Evolutionary conservation across 2,113 vertebrate species (phyloP).

Genomic region (Cavia porcellus): DNA sequence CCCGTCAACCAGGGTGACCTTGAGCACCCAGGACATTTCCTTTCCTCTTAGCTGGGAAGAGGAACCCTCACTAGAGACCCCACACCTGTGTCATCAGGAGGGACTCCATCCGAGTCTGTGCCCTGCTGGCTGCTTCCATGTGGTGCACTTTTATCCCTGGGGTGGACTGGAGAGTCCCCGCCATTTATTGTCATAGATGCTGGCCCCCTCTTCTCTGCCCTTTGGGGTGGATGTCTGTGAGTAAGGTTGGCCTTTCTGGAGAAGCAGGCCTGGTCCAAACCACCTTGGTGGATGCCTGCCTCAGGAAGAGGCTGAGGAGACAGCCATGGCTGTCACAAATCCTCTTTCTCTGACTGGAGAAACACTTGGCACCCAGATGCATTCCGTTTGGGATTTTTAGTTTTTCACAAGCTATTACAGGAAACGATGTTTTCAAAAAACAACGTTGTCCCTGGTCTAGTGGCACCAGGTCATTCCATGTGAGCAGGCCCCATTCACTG

Average conservation of each 20-base stretch:
- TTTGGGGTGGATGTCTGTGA: background rate
- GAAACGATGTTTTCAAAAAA: conserved; percentile 66
- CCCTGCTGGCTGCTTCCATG: too few species aligned
- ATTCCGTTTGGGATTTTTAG: background rate
- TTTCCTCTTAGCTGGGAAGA: background rate
- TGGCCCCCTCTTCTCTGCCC: background rate
- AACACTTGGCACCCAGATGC: background rate
- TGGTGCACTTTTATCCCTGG: background rate
- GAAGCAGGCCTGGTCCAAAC: background rate
- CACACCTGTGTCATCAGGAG: rapidly evolving
- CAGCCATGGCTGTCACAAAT: rapidly evolving
- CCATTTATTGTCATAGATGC: background rate
- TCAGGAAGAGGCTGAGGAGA: background rate
- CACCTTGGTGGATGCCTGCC: rapidly evolving
- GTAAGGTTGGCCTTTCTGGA: background rate
- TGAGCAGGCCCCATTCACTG: background rate
- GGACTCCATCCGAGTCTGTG: rapidly evolving
- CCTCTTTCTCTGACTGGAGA: background rate
- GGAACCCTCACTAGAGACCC: too few species aligned
- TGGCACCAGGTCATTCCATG: background rate
- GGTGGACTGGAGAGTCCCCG: rapidly evolving
- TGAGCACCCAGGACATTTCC: rapidly evolving
- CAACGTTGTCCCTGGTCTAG: conserved; percentile 53
- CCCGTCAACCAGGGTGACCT: background rate
- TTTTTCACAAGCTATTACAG: background rate